These are phyloP conservation scores for Cataglyphis albicans DNA, from an alignment of 2,888 invertebrate species.

Conservation along the genomic window DNA sequence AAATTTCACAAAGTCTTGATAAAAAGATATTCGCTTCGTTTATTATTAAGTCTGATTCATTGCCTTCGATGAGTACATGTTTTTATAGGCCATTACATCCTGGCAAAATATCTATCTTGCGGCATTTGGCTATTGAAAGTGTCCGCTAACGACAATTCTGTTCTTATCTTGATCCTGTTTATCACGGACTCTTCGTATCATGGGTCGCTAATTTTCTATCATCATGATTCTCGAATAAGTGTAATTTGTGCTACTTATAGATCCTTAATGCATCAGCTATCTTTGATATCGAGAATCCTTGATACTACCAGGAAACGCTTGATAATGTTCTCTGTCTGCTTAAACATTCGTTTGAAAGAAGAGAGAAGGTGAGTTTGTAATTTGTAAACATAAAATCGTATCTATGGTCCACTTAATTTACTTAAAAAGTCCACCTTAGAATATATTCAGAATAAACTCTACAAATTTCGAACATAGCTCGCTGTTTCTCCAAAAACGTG, in stretches of 20 bases:
- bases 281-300: neutral
- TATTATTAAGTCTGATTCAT: neutral
- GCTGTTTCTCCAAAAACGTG: constrained; percentile 6
- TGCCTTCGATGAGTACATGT: constrained; percentile 27
- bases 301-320: neutral
- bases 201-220: neutral
- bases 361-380: neutral
- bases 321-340: neutral
- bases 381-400: constrained; percentile 7
- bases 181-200: neutral
- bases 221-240: neutral
- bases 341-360: neutral
- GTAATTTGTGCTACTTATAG: neutral
- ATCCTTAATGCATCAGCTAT: neutral
- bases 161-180: neutral
- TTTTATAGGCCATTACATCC: constrained; percentile 55
- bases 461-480: neutral
- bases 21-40: neutral
- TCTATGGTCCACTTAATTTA: constrained; percentile 3
- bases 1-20: neutral
- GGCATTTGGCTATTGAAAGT: constrained; percentile 27
- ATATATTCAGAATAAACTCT: constrained; percentile 1
- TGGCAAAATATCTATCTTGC: constrained; percentile 37
- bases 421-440: neutral
- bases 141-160: neutral